A percentile compares a stretch with the other conserved stretches of the same genome.
Evolutionary conservation across 2,888 invertebrate genomes (phyloP).

Genomic region (Meghimatium bilineatum): DNA sequence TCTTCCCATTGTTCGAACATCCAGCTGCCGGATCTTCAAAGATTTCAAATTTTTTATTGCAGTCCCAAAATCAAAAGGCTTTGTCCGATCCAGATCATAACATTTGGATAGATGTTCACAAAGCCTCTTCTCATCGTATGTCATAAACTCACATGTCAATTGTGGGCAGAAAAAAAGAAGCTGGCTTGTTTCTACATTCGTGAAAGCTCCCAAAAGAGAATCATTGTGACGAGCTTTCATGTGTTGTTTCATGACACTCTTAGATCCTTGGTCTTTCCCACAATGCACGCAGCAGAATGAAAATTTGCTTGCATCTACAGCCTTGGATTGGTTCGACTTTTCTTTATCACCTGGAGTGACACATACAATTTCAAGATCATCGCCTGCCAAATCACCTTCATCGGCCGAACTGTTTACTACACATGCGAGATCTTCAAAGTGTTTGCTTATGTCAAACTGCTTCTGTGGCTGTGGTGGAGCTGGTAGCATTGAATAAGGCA

Average conservation of each 20-base stretch:
- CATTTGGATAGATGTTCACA: constrained; percentile 41
- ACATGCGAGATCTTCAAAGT: constrained; percentile 49
- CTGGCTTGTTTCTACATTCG: constrained; percentile 43
- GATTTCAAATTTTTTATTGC: constrained; percentile 46
- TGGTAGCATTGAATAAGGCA: constrained; percentile 6
- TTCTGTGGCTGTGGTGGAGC: constrained; percentile 12
- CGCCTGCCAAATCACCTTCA: not conserved
- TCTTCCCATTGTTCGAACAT: constrained; percentile 27
- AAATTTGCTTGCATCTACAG: constrained; percentile 48
- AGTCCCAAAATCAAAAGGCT: constrained; percentile 41
- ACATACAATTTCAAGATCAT: constrained; percentile 45
- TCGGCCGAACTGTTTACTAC: constrained; percentile 34
- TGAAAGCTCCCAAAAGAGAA: constrained; percentile 45
- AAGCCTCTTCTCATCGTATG: constrained; percentile 42
- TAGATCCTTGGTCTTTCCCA: constrained; percentile 48
- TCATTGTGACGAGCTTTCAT: constrained; percentile 48
- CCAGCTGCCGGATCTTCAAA: constrained; percentile 40
- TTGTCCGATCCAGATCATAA: constrained; percentile 32
- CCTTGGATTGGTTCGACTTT: constrained; percentile 10
- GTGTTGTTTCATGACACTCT: constrained; percentile 42
- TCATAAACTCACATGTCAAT: constrained; percentile 47
- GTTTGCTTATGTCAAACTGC: constrained; percentile 47
- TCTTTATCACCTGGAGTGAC: constrained; percentile 42
- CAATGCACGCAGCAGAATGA: constrained; percentile 49
- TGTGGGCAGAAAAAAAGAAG: constrained; percentile 47